Conservation (phyloP, 2,797 vertebrate genomes). For the Halcyon chelicuti region DNA sequence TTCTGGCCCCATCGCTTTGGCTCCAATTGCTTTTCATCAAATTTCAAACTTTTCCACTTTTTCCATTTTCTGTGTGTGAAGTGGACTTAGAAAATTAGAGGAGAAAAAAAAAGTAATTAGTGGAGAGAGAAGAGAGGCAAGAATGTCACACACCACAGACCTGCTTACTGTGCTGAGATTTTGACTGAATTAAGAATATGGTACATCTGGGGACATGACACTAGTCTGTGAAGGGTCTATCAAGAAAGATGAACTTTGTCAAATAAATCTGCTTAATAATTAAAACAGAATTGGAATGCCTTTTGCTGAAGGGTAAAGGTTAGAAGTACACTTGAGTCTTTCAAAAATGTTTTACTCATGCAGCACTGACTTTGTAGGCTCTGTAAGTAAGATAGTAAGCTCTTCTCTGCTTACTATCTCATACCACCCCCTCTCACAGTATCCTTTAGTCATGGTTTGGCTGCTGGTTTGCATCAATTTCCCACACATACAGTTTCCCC, state of each 20-base stretch:
- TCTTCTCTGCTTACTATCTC: neutral
- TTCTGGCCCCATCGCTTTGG: neutral
- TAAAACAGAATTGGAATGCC: neutral
- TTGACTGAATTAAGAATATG: neutral
- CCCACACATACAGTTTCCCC: neutral
- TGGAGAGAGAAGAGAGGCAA: rapidly evolving
- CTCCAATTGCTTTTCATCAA: neutral
- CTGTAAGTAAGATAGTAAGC: neutral
- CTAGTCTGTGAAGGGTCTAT: neutral
- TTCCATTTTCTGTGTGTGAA: neutral
- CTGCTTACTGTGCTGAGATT: neutral
- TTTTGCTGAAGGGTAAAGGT: neutral
- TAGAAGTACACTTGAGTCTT: neutral
- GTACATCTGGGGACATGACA: neutral
- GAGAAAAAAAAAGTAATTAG: neutral
- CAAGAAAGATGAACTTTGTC: neutral
- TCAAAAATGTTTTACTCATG: neutral
- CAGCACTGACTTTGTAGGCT: neutral
- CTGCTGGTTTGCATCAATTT: neutral
- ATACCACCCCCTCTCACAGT: neutral
- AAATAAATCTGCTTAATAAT: neutral
- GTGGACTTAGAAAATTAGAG: neutral
- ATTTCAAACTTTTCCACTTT: neutral
- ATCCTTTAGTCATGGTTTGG: neutral
- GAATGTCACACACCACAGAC: neutral